Evolutionary conservation across 2,888 invertebrate genomes (phyloP).

Genomic region (Drosophila quinaria): DNA sequence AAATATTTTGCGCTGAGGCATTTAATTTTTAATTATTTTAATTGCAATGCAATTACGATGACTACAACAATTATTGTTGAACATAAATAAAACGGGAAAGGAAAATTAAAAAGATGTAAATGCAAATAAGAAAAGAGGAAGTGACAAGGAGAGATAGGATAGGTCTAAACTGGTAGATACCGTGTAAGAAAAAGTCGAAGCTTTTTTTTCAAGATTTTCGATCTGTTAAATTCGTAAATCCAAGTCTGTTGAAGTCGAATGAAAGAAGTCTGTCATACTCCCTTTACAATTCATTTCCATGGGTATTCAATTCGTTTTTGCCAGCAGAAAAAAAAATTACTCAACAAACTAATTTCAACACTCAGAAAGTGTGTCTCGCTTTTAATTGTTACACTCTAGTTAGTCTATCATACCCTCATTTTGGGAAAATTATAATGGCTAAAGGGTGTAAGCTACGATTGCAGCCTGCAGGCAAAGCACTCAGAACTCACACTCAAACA

Average conservation of each 20-base stretch:
- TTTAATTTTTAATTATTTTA: slow-evolving; percentile 73
- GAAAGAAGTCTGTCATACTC: background rate
- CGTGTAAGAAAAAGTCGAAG: too few relatives aligned
- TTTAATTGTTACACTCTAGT: background rate
- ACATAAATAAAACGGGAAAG: slow-evolving; percentile 35
- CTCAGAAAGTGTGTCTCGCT: background rate
- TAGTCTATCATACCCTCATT: background rate
- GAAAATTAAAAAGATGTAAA: slow-evolving; percentile 16
- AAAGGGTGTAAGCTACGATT: slow-evolving; percentile 7
- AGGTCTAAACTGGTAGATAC: background rate
- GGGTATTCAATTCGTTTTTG: background rate
- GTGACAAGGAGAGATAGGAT: background rate
- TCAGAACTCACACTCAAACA: slow-evolving; percentile 14
- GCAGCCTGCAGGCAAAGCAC: slow-evolving; percentile 14
- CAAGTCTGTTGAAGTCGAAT: too few relatives aligned
- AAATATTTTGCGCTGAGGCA: slow-evolving; percentile 37
- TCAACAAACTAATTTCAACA: background rate
- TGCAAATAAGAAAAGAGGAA: background rate
- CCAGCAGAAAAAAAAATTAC: background rate
- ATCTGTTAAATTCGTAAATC: too few relatives aligned
- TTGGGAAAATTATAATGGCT: background rate
- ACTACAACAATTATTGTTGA: slow-evolving; percentile 51
- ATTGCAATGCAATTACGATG: slow-evolving; percentile 72
- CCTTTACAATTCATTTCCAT: background rate
- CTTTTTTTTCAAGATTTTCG: too few relatives aligned